Base-by-base conservation (phyloP, 2,113 vertebrate genomes). In the Diglossa brunneiventris region DNA sequence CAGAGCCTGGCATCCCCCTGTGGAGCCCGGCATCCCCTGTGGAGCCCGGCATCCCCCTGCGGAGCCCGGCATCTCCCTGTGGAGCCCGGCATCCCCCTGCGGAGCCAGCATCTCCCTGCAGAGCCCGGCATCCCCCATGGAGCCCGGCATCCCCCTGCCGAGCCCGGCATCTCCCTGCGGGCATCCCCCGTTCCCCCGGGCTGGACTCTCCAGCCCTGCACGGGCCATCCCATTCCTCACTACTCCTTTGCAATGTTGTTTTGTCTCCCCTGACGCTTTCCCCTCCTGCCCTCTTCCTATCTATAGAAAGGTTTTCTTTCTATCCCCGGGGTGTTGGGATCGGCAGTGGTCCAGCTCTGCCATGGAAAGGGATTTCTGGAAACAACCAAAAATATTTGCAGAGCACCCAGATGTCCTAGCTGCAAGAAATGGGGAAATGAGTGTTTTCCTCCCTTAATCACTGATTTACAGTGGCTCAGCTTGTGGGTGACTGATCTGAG, bases 181-280 rank as follows among this genome's bases (percentile, higher is more conserved):
- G 30, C 53, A 49, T 37, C 42, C 50, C 52, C 35, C 0, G 0
- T 2, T 33, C 10, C 11, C 26, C 5, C 7, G 21, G 27, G 58
- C 33, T 1, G 62, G 6, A 41, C 27, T 58, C 39, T 15, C 8
- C 35, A 22, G 49, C 64, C 44, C 37, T 11, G 17, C 16, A 1
- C 19, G 1, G 10, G 64, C 42, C 15, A 17, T 18, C 37, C 39
- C 55, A 1, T 13, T 55, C 23, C 39, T 69, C 50, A 23, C 33
- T 6, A 0, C 17, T 56, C 20, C n/a, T 59, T 33, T 24, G 44
- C 15, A 2, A 0, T 1, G 18, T 2, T 52, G 8, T 11, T 30
- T 56, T 44, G 28, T 11, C 27, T 70, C 11, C 24, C 20, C 7
- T 2, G 15, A 21, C 7, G 2, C 49, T 84, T 35, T 17, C 41